Conservation (phyloP, 2,797 vertebrate species). For the Xenentodon cancila region DNA sequence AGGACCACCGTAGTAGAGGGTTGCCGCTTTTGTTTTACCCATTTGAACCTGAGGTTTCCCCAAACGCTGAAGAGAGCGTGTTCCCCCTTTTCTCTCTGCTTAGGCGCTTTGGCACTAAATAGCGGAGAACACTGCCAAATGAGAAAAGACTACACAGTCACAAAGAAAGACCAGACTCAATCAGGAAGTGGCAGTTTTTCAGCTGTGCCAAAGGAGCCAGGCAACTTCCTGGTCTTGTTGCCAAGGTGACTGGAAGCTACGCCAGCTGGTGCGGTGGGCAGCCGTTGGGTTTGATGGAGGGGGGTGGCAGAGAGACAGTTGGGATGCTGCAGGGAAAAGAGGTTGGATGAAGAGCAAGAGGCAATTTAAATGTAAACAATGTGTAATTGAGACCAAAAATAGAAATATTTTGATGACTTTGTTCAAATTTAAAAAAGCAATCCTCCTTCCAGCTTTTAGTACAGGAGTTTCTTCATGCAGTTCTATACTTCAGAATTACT, state of each 20-base stretch:
- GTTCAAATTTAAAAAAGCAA: not conserved
- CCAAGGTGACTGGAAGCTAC: conserved; percentile 73
- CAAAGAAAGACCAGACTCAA: conserved; percentile 76
- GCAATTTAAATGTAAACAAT: conserved; percentile 60
- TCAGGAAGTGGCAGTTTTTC: conserved; percentile 82
- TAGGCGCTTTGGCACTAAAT: conserved; percentile 64
- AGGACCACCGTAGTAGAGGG: conserved; percentile 62
- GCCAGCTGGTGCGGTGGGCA: conserved; percentile 75
- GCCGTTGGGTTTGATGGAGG: conserved; percentile 47
- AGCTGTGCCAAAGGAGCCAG: conserved; percentile 72
- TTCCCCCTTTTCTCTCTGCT: conserved; percentile 64
- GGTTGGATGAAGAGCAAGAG: conserved; percentile 13
- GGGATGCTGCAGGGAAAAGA: conserved; percentile 39
- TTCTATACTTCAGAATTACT: not conserved
- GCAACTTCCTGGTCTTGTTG: conserved; percentile 80
- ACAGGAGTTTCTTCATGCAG: too few species aligned
- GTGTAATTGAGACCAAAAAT: too few species aligned
- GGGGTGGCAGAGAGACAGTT: conserved; percentile 46
- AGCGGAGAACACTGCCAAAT: conserved; percentile 58
- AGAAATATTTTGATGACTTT: too few species aligned
- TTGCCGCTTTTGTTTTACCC: conserved; percentile 68
- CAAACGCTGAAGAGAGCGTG: conserved; percentile 58
- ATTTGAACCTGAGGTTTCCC: conserved; percentile 69
- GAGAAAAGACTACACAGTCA: conserved; percentile 71
- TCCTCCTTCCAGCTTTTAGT: too few species aligned